Conservation (phyloP, 2,797 vertebrate species). For the Luscinia megarhynchos region DNA sequence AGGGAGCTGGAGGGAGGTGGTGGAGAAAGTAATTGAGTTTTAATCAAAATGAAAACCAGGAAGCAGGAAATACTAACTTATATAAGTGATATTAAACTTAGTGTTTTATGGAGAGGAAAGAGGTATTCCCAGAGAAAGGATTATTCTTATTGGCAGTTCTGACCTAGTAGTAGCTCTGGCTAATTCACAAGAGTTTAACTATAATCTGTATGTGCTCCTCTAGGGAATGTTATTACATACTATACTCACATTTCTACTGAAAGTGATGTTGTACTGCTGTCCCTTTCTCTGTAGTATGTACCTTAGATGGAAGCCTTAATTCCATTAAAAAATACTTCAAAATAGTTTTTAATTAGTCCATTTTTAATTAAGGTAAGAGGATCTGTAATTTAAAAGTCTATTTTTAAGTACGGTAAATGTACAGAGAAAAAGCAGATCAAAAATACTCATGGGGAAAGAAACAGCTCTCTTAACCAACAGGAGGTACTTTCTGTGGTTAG, state of each 20-base stretch:
- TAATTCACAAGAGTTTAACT: not conserved
- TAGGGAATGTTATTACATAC: not conserved
- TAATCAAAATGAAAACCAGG: not conserved
- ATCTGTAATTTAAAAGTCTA: not conserved
- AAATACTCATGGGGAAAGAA: slow-evolving; percentile 2
- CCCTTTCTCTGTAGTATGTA: not conserved
- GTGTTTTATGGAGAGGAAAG: not conserved
- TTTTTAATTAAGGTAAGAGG: not conserved
- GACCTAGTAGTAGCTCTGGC: not conserved
- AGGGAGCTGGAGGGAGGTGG: not conserved
- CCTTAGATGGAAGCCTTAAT: not conserved
- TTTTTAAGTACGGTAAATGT: not conserved
- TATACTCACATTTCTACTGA: not conserved
- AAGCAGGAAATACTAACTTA: not conserved
- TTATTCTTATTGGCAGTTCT: not conserved
- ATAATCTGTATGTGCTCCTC: not conserved
- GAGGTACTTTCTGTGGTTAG: slow-evolving; percentile 39
- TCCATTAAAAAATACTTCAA: not conserved
- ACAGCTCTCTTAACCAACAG: not conserved
- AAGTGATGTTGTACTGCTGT: not conserved
- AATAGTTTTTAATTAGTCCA: not conserved
- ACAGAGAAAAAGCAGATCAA: not conserved
- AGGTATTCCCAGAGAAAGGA: not conserved
- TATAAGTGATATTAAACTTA: not conserved
- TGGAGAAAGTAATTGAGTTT: not conserved